Base-by-base conservation (phyloP, 2,888 invertebrate genomes). In the Nemotelus nigrinus region DNA sequence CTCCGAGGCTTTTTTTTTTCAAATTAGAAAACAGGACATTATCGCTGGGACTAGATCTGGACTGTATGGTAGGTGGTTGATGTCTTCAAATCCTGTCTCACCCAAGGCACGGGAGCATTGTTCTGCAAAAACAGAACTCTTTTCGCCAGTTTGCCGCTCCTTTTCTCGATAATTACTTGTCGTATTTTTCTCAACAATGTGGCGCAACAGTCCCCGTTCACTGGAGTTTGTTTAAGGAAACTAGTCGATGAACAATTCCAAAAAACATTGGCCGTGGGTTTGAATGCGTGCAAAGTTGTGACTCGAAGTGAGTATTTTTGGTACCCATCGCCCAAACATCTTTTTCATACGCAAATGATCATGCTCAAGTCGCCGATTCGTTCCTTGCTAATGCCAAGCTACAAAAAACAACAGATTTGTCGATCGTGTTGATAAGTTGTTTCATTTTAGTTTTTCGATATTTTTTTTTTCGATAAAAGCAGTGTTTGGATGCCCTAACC, bases 381-480 rank as follows among this genome's bases (percentile, higher is more conserved):
- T 58, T 58, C 58, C 25, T 58, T 58, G 58, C 58, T 58, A 58
- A 58, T 58, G 58, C 58, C 58, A n/a, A 58, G 58, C 58, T n/a
- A 58, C 25, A 8, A n/a, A 25, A 8, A 8, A 58, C 58, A 58
- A 58, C 25, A n/a, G 58, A 58, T 58, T 58, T 25, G 7, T 5
- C 58, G 25, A 58, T 7, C 25, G 8, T 58, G n/a, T n/a, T n/a
- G 58, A 58, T 25, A 58, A 58, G 58, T 58, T 58, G 58, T 58
- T 58, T 58, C 2, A 58, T n/a, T 58, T 58, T 58, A 25, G 25
- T 25, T 25, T 25, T 25, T 25, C 25, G 25, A 25, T 58, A n/a
- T 4, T n/a, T n/a, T n/a, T n/a, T 58, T 58, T 25, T 58, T 58
- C 58, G 58, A 25, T 58, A 10, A 58, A 8, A 25, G 58, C 58